A percentile compares a stretch with the other conserved stretches of the same genome.
Conservation (phyloP, 1,140 invertebrate species). For the Drosophila nigromelanica region DNA sequence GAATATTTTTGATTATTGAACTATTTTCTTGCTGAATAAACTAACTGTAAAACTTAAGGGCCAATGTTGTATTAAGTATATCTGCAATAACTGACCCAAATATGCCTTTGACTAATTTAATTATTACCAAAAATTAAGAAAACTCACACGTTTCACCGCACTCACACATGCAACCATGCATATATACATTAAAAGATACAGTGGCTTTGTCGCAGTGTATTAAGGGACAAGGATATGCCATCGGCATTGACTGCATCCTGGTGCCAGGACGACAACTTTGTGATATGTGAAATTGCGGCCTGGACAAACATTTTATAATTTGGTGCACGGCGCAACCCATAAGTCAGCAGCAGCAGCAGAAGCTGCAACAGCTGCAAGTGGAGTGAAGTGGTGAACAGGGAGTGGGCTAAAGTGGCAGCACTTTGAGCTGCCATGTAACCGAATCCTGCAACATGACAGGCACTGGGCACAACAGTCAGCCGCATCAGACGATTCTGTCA, state of each 20-base stretch:
- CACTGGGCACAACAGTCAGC: slow-evolving; percentile 36
- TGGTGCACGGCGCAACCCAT: slow-evolving; percentile 68
- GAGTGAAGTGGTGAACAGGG: background rate
- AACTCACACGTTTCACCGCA: slow-evolving; percentile 23
- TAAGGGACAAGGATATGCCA: slow-evolving; percentile 40
- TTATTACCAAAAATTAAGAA: slow-evolving; percentile 48
- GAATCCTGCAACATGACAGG: slow-evolving; percentile 60
- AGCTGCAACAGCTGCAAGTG: background rate
- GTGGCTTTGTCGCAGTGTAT: slow-evolving; percentile 40
- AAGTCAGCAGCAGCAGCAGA: slow-evolving; percentile 47
- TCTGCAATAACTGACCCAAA: slow-evolving; percentile 53
- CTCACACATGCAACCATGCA: background rate
- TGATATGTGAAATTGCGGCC: slow-evolving; percentile 65
- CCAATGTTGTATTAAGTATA: slow-evolving; percentile 10
- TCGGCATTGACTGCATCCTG: slow-evolving; percentile 43
- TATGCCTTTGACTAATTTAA: slow-evolving; percentile 55
- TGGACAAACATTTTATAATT: slow-evolving; percentile 75
- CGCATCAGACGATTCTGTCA: slow-evolving; percentile 45
- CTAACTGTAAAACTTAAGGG: background rate
- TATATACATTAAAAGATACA: background rate
- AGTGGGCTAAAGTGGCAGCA: slow-evolving; percentile 18
- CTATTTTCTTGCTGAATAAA: background rate
- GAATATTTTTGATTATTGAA: background rate
- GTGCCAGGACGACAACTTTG: slow-evolving; percentile 55
- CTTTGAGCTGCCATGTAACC: slow-evolving; percentile 47